Evolutionary conservation across 2,888 invertebrate genomes (phyloP).

Genomic region (Melipona bicolor): DNA sequence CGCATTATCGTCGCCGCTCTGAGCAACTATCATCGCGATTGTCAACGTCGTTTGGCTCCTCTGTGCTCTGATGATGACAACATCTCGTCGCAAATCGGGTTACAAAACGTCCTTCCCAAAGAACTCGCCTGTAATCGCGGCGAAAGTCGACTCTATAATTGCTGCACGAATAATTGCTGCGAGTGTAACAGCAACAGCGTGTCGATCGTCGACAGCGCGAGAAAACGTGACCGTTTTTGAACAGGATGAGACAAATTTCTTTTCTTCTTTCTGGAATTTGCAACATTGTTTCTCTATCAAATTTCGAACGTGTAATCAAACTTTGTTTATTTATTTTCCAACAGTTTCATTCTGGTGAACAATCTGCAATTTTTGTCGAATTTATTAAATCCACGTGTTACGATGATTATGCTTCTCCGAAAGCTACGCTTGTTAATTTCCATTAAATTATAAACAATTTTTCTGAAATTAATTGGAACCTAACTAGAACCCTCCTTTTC

Average conservation of each 20-base stretch:
- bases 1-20: constrained; percentile 50
- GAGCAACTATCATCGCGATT: constrained; percentile 36
- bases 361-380: no score
- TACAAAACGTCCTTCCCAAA: constrained; percentile 33
- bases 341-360: no score
- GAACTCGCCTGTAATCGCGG: constrained; percentile 30
- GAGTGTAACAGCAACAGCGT: background rate
- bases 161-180: background rate
- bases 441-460: background rate
- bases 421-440: background rate
- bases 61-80: constrained; percentile 10
- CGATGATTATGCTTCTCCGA: no score
- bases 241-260: background rate
- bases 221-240: background rate
- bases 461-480: background rate
- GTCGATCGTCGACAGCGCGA: background rate
- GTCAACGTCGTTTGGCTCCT: constrained; percentile 24
- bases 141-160: constrained; percentile 33
- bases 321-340: no score
- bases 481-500: no score
- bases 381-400: no score
- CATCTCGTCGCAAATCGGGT: constrained; percentile 1
- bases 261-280: no score
- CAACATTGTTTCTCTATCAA: background rate
- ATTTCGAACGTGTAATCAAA: background rate